Base-by-base conservation (phyloP, 2,797 vertebrate genomes). In the Gymnoscopelus microlampas region DNA sequence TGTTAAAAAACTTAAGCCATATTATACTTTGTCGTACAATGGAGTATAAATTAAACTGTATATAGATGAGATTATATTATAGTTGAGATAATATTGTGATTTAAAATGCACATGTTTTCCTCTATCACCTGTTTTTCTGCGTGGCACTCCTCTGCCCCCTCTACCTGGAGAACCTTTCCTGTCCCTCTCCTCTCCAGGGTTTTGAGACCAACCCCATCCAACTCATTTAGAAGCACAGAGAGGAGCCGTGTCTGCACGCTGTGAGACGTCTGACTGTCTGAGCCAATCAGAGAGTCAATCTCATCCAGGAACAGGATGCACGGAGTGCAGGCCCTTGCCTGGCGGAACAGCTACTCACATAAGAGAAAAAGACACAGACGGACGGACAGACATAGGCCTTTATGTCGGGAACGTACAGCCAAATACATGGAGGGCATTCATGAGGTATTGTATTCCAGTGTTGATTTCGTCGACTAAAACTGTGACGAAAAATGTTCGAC, bases 251-350 rank as follows among this genome's bases (percentile, higher is more conserved):
- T 95, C 47, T 96, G 95, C 5, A 95, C 94, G 15, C 94, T 88
- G 71, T 71, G 93, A 6, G 88, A 78, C 0, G 77, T 53, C 65
- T 74, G 86, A 71, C 77, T 11, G 39, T 60, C 79, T 0, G 93
- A 95, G 23, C 97, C 96, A 77, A 99, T 69, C 82, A 99, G 88
- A 3, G 96, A 94, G 88, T 99, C 98, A n/a, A 99, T 96, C 92
- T 99, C 98, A 81, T 99, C 98, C 0, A 99, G 91, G 91, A 99
- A 99, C 75, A 99, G 91, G 75, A 99, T 90, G 54, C 96, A 97
- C 23, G 98, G 98, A 62, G 95, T 87, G 24, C 95, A 96, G 39
- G 96, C 95, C 84, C 97, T 94, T 24, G 96, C 97, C 90, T 97
- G 96, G 15, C 66, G 88, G 79, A 99, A 99, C 64, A 99, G 91